Evolutionary conservation across 2,113 vertebrate species (phyloP), one percentile per base, ranked within the genome.

Genomic region (Xyrauchen texanus): DNA sequence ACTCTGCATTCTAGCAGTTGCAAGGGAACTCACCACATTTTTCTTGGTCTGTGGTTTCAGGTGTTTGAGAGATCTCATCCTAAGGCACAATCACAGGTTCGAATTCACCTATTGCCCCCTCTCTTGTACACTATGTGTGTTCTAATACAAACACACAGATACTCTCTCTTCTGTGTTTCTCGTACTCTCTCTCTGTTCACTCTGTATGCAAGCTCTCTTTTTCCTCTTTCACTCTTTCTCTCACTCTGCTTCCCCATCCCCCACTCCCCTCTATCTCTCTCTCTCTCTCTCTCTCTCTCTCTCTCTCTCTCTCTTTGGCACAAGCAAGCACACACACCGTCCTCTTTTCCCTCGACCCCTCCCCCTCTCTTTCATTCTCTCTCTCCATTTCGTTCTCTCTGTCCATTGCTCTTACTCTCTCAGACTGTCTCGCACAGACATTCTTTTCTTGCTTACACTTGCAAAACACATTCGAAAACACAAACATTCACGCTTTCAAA

Each of bases 1-100:
- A 47, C 34, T 72, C n/a, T n/a, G 61, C 62, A 63, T 65, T 3
- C 52, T 71, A 34, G 15, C 60, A 65, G 49, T 70, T 53, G 62
- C 47, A 13, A 3, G 21, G 21, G 21, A 88, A 93, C 92, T 92
- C 88, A 93, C 92, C 92, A 86, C 88, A 67, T 87, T 92, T 86
- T 89, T 90, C 89, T 88, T 91, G 90, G 85, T 89, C 85, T 93
- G 91, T 85, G 88, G 90, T 75, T 92, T 93, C 88, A 93, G 90
- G 91, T 93, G 92, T 90, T 93, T 93, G 82, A 93, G 88, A 86
- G 90, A 92, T 78, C 91, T 91, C 91, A 93, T 92, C 86, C 89
- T 91, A 87, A 87, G 86, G 84, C 77, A 85, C 15, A 84, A 85
- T 61, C 85, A 81, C 60, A 8, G 86, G 73, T 86, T 80, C 47